Evolutionary conservation across 2,113 vertebrate species (phyloP).

Genomic region (Tychaedon coryphoeus): DNA sequence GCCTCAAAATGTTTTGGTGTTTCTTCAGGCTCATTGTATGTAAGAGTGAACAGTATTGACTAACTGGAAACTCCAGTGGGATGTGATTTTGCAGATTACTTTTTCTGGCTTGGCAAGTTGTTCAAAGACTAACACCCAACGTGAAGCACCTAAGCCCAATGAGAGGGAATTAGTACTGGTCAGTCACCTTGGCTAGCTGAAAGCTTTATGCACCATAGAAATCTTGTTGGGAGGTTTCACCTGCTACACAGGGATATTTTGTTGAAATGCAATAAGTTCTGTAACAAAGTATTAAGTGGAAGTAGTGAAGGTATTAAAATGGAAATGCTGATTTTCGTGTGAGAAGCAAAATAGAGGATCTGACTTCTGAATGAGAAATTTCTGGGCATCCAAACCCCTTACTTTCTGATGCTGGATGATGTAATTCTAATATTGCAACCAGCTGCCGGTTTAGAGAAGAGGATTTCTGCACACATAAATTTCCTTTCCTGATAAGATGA

Average conservation of each 20-base stretch:
- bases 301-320: neutral
- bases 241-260: neutral
- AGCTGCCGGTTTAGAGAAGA: neutral
- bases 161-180: neutral
- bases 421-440: neutral
- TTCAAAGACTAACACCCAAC: neutral
- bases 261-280: neutral
- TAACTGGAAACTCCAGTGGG: slow-evolving; percentile 17
- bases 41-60: neutral
- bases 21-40: neutral
- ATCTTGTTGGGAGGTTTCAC: neutral
- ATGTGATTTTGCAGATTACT: neutral
- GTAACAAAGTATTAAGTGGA: neutral
- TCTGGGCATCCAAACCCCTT: neutral
- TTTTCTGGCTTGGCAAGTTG: slow-evolving; percentile 21
- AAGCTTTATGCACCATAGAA: neutral
- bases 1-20: neutral
- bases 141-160: neutral
- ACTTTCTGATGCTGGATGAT: neutral
- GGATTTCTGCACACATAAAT: neutral
- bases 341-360: neutral
- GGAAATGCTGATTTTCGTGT: neutral
- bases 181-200: neutral
- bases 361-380: neutral
- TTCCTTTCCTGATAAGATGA: neutral